Evolutionary conservation across 2,113 vertebrate genomes (phyloP), one percentile per base, ranked within the genome.

Genomic region (Piprites chloris): DNA sequence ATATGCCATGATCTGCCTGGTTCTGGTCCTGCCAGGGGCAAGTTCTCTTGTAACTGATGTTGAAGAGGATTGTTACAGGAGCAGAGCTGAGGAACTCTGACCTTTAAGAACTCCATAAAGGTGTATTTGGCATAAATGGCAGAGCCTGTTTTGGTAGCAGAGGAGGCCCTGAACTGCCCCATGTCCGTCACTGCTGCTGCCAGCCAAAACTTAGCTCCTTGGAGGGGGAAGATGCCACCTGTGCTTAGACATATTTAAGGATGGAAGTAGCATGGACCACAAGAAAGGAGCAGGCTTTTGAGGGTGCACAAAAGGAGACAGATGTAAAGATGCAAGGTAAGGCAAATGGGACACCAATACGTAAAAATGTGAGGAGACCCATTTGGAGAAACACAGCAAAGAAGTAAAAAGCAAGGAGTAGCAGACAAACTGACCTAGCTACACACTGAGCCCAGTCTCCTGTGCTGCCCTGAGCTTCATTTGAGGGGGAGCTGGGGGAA

Each of bases 391-490:
- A 33, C 14, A 33, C 27, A n/a, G 33, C 14, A 46, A 28, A 73
- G 22, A 26, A 32, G 18, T 22, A 32, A 77, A 13, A 20, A 62
- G 58, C 24, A 56, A 58, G 37, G 49, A 74, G 33, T 16, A 37
- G 32, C 20, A 66, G 28, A 12, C 3, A 32, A 53, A 53, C 8
- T 2, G 5, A 52, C 9, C 50, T 52, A 52, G 55, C 53, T 58
- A 9, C 27, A 12, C 0, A 0, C 41, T 44, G 21, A 37, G 27
- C 5, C 14, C 46, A 58, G 33, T 22, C 28, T 62, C 2, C 22
- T 46, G 44, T 61, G 53, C 46, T 67, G 33, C 24, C 46, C 52
- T 61, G 61, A 89, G 39, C 24, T 42, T 69, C 2, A 3, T 3
- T 3, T 24, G 39, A 41, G 19, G 8, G 33, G 42, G 7, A 50